These are phyloP conservation scores for Ptyas mucosa DNA, from an alignment of 2,113 vertebrate genomes.

Conservation along the genomic window DNA sequence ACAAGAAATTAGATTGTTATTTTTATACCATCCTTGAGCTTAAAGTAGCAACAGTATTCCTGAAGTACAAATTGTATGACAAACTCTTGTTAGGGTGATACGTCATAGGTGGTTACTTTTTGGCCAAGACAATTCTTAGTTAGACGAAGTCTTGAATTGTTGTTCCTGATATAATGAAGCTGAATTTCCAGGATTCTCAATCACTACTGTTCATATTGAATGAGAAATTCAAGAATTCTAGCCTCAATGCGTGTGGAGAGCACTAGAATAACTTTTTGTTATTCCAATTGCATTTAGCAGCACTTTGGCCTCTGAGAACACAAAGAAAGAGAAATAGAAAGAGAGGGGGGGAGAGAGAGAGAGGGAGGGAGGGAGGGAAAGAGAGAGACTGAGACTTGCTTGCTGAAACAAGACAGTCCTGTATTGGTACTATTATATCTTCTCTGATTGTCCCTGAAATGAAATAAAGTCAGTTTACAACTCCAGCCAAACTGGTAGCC, in stretches of 20 bases:
- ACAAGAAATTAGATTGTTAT: neutral
- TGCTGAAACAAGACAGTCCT: neutral
- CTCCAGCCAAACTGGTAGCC: neutral
- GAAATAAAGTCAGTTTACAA: neutral
- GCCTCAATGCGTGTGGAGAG: neutral
- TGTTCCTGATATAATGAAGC: neutral
- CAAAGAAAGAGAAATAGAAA: neutral
- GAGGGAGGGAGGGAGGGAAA: no score
- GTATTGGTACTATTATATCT: neutral
- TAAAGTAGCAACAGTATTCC: neutral
- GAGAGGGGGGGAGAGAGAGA: no score
- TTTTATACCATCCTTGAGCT: neutral
- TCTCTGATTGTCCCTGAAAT: neutral
- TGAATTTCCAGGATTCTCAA: neutral
- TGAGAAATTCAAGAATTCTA: neutral
- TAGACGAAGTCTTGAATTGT: neutral
- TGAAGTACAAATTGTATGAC: neutral
- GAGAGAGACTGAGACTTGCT: no score
- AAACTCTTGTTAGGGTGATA: neutral
- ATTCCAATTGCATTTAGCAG: no score
- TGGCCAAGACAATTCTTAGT: neutral
- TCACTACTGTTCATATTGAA: constrained; percentile 5
- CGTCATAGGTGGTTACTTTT: neutral
- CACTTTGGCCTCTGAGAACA: neutral
- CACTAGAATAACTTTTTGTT: neutral